Evolutionary conservation across 2,113 vertebrate species (phyloP).

Genomic region (Eulemur macaco): DNA sequence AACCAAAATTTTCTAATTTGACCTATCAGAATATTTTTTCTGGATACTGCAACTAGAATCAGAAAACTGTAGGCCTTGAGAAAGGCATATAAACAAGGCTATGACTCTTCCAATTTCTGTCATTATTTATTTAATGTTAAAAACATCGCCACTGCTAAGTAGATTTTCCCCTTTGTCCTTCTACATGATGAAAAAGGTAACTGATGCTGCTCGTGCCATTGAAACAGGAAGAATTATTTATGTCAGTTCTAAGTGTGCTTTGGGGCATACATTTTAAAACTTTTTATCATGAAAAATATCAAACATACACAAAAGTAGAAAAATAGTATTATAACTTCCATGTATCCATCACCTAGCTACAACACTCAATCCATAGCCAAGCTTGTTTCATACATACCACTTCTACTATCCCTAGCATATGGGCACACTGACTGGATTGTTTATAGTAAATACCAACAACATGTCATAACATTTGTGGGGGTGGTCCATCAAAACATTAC

Average conservation of each 20-base stretch:
- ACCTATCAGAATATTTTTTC: neutral
- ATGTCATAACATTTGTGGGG: too few relatives aligned
- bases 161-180: neutral
- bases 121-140: slow-evolving; percentile 9
- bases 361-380: neutral
- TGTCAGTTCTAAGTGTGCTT: neutral
- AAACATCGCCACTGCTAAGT: neutral
- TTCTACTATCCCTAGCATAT: rapidly evolving
- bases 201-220: neutral
- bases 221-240: neutral
- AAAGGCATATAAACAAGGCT: neutral
- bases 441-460: neutral
- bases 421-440: neutral
- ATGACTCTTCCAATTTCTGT: neutral
- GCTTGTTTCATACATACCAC: rapidly evolving
- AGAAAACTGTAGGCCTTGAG: neutral
- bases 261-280: neutral
- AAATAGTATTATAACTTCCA: neutral
- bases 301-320: neutral
- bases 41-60: neutral
- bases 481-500: neutral
- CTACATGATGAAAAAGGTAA: neutral
- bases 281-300: neutral
- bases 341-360: neutral
- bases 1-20: neutral